Evolutionary conservation across 2,113 vertebrate species (phyloP), one percentile per base, ranked within the genome.

Genomic region (Turdus rufiventris): DNA sequence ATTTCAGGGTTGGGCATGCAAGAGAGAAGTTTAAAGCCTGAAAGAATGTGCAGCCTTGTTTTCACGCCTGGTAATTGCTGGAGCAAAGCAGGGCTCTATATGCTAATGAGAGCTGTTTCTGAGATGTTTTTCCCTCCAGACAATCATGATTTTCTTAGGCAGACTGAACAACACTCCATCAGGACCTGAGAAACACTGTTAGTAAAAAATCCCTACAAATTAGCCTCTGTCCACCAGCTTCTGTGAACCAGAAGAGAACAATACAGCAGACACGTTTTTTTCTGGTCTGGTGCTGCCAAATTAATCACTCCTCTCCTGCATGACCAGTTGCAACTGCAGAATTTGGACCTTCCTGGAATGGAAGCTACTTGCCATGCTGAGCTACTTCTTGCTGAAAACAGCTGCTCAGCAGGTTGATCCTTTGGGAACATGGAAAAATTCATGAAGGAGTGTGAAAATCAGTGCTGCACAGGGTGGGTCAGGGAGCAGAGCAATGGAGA

Each of bases 1-100:
- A 88, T 86, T 92, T 81, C 60, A 33, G 70, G 68, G 72, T 53
- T 45, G 45, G 86, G 45, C 45, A 66, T 3, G 0, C 4, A 89
- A 91, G 33, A 61, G 75, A 85, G 60, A 80, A 90, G 47, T 92
- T 86, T 77, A 91, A 90, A 96, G 61, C 63, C 26, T 51, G 72
- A 66, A 33, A 89, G 86, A 84, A 88, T 9, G 28, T 4, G 2
- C 51, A 92, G 43, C 34, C 31, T 90, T 88, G 56, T 79, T 92
- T 92, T 80, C 47, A 36, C 73, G 63, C 25, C 51, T 67, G 29
- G 50, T 58, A 88, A 88, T 28, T 66, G 60, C 68, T 88, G 72
- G 85, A 91, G 88, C 34, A 63, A 80, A 92, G 76, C 17, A 2
- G 43, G 75, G 26, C 50, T 92, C 50, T 61, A 36, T 60, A 80